These are phyloP conservation scores for Scomber colias DNA, from an alignment of 2,113 vertebrate species.

Conservation along the genomic window DNA sequence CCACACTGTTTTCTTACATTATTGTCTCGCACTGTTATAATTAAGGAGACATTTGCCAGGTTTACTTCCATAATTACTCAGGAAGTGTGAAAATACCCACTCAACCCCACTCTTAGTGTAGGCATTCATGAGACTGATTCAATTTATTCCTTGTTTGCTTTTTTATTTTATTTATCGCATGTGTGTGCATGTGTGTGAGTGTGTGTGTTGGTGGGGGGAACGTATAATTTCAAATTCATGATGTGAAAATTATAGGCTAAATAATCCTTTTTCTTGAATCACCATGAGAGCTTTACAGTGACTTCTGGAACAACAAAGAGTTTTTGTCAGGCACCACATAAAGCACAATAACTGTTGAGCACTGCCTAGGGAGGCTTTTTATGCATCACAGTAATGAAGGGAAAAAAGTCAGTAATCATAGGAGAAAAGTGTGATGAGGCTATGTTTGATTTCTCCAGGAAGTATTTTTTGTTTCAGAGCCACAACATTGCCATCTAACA, in stretches of 20 bases:
- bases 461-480: not conserved
- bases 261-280: slow-evolving; percentile 17
- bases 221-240: slow-evolving; percentile 8
- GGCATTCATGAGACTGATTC: slow-evolving; percentile 20
- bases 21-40: slow-evolving; percentile 26
- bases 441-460: slow-evolving; percentile 16
- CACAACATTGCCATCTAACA: not conserved
- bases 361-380: slow-evolving; percentile 3
- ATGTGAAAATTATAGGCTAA: slow-evolving; percentile 31
- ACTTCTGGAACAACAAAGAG: slow-evolving; percentile 21
- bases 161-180: not conserved
- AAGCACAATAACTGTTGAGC: not conserved
- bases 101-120: slow-evolving; percentile 7
- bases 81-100: slow-evolving; percentile 31
- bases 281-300: not conserved
- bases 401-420: slow-evolving; percentile 14
- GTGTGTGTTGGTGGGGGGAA: not conserved
- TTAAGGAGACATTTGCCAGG: slow-evolving; percentile 24
- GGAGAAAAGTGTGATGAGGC: slow-evolving; percentile 11
- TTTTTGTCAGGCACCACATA: slow-evolving; percentile 21
- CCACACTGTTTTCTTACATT: not conserved
- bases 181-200: not conserved
- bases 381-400: not conserved
- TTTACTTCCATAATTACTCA: slow-evolving; percentile 30
- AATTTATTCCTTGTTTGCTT: not conserved